These are phyloP conservation scores for Lamellibrachia luymesi DNA, from an alignment of 1,140 invertebrate genomes.

Conservation along the genomic window DNA sequence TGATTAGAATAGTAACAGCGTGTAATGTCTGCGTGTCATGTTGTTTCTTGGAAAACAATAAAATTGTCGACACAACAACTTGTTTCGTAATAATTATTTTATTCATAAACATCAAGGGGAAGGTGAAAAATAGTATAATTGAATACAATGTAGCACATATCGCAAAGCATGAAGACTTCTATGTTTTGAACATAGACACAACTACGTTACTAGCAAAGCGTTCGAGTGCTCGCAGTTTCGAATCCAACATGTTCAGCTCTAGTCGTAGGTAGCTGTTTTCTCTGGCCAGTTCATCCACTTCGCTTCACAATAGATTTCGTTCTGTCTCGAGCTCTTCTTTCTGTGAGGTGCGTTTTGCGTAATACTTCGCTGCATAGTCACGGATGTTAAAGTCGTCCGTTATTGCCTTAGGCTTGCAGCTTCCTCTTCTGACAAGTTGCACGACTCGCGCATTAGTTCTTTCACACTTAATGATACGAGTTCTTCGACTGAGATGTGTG, in stretches of 20 bases:
- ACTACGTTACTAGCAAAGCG: neutral
- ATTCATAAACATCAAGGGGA: no score
- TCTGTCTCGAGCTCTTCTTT: constrained; percentile 72
- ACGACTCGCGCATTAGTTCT: constrained; percentile 91
- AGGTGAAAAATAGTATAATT: no score
- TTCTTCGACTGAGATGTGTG: constrained; percentile 71
- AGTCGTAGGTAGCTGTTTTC: neutral
- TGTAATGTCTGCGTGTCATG: no score
- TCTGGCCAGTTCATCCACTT: neutral
- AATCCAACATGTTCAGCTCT: neutral
- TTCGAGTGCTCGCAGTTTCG: neutral
- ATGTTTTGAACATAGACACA: neutral
- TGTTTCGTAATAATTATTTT: no score
- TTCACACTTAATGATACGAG: constrained; percentile 88
- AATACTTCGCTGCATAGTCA: constrained; percentile 97
- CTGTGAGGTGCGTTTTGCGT: constrained; percentile 60
- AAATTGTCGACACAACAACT: no score
- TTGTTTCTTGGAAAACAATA: no score
- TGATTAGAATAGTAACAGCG: no score
- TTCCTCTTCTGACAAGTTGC: constrained; percentile 85
- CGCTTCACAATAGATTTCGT: constrained; percentile 57
- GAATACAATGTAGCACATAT: no score
- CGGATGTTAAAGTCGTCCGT: constrained; percentile 96
- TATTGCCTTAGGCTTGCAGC: constrained; percentile 92
- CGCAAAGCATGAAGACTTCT: neutral